phyloP scores from a whole-genome alignment of 2,113 vertebrate species.

The Heterocephalus glaber region DNA sequence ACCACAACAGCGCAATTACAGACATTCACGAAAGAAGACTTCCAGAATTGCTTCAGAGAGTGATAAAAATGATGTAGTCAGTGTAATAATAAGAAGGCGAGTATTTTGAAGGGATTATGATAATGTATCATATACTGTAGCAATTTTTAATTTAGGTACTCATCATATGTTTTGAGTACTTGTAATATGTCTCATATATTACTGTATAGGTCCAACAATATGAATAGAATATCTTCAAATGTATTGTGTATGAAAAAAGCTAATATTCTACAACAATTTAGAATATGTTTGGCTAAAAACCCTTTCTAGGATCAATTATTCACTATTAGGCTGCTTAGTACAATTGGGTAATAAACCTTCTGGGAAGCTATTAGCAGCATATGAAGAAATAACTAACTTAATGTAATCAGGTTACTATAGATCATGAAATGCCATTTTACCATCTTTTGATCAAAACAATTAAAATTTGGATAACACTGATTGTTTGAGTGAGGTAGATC shows the following conservation, averaged over 20 bases:
- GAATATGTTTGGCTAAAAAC: background rate
- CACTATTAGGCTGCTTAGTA: background rate
- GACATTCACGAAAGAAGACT: background rate
- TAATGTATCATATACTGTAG: background rate
- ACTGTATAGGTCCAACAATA: background rate
- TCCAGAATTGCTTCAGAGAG: background rate
- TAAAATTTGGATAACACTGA: background rate
- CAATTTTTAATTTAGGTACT: background rate
- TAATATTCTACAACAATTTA: constrained; percentile 30
- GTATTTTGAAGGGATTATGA: background rate
- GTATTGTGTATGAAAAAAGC: background rate
- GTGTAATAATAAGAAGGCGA: background rate
- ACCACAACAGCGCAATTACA: background rate
- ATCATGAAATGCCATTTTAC: constrained; percentile 32
- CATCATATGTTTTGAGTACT: background rate
- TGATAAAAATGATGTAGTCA: background rate
- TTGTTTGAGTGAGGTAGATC: background rate
- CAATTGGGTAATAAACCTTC: background rate
- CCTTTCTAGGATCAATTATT: constrained; percentile 28
- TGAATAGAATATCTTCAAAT: background rate
- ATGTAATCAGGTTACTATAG: background rate
- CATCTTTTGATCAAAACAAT: background rate
- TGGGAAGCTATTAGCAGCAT: background rate
- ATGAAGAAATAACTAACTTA: constrained; percentile 33
- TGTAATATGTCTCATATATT: background rate